phyloP scores from a whole-genome alignment of 2,113 vertebrate species.

The Dipodomys ordii region DNA sequence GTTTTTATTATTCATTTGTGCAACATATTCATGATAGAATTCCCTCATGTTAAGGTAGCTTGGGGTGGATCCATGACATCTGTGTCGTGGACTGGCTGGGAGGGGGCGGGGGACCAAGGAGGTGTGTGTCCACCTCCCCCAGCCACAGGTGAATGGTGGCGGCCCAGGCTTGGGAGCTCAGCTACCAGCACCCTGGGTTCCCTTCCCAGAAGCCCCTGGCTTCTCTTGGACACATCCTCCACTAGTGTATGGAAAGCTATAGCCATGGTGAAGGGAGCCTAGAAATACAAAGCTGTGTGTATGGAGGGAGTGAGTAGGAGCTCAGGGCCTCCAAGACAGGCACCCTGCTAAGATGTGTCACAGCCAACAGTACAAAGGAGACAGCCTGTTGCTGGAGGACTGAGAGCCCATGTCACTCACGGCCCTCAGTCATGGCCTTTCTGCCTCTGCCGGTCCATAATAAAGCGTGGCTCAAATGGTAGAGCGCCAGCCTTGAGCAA shows the following conservation, averaged over 20 bases:
- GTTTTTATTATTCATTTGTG: conserved; percentile 91
- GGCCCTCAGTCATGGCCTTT: not conserved
- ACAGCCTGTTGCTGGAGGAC: not conserved
- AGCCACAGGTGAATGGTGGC: not conserved
- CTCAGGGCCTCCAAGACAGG: not conserved
- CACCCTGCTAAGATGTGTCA: not conserved
- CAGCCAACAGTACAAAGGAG: not conserved
- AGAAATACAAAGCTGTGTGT: not conserved
- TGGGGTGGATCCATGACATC: conserved; percentile 54
- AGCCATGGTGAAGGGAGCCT: not conserved
- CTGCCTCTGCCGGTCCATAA: too few species aligned
- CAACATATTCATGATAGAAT: conserved; percentile 80
- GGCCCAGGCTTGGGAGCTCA: not conserved
- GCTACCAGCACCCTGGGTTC: too few species aligned
- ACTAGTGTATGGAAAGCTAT: not conserved
- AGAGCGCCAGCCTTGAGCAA: too few species aligned
- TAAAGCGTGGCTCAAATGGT: too few species aligned
- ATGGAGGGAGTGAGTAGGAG: not conserved
- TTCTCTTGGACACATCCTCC: not conserved
- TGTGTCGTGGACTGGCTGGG: conserved; percentile 46
- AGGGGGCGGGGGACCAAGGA: not conserved
- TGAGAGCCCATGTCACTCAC: accelerated
- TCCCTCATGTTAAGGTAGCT: conserved; percentile 72
- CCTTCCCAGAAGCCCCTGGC: not conserved
- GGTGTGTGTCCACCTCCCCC: not conserved